phyloP scores from a whole-genome alignment of 2,797 vertebrate genomes.

The Gobionotothen gibberifrons region DNA sequence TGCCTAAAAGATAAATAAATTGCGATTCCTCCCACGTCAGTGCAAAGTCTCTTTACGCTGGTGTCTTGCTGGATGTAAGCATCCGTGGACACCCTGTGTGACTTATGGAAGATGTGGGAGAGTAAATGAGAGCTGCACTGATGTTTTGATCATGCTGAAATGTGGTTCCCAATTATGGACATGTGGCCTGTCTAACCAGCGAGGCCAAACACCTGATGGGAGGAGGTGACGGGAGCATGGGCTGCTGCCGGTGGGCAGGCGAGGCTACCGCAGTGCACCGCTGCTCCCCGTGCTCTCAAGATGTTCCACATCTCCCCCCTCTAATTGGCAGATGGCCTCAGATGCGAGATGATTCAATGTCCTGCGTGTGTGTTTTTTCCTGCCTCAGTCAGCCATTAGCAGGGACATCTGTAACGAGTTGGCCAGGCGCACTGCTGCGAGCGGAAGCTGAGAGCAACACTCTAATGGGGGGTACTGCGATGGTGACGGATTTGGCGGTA shows the following conservation, averaged over 20 bases:
- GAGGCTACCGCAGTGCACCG: conserved; percentile 72
- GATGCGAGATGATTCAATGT: conserved; percentile 82
- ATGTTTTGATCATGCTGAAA: conserved; percentile 77
- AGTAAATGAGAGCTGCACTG: conserved; percentile 56
- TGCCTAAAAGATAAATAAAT: conserved; percentile 40
- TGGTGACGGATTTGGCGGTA: conserved; percentile 65
- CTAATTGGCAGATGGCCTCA: conserved; percentile 85
- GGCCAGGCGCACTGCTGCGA: conserved; percentile 77
- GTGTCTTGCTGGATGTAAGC: conserved; percentile 52
- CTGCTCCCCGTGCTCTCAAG: conserved; percentile 74
- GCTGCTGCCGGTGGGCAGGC: conserved; percentile 60
- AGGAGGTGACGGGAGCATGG: conserved; percentile 62
- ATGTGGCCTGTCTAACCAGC: conserved; percentile 57
- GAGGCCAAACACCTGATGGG: conserved; percentile 74
- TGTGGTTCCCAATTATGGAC: conserved; percentile 76
- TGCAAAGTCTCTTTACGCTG: conserved; percentile 38
- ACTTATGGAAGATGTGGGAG: conserved; percentile 40
- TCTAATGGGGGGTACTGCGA: conserved; percentile 70
- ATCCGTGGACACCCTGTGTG: conserved; percentile 36
- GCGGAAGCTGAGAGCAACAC: conserved; percentile 80
- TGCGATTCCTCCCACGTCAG: conserved; percentile 40
- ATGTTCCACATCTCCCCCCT: conserved; percentile 82
- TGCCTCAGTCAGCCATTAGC: conserved; percentile 84
- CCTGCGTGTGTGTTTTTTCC: conserved; percentile 77
- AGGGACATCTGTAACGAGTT: conserved; percentile 85